Conservation (phyloP, 2,797 vertebrate genomes). For the Eulemur albifrons region DNA sequence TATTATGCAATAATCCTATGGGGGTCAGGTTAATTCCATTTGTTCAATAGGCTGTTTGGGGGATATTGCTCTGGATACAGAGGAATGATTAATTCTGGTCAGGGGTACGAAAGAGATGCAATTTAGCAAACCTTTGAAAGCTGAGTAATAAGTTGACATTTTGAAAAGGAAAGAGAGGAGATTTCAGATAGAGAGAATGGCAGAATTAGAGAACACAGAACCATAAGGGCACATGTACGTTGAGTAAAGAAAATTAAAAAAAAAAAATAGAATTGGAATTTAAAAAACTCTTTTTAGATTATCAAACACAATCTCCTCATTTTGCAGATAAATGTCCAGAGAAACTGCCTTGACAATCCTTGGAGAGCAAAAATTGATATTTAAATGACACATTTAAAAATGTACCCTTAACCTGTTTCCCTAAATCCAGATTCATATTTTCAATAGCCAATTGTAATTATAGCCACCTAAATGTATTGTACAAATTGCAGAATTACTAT, state of each 20-base stretch:
- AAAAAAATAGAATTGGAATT: slow-evolving; percentile 1
- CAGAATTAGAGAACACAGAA: background rate
- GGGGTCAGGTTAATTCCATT: background rate
- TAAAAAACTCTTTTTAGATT: background rate
- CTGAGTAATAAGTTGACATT: background rate
- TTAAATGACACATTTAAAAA: background rate
- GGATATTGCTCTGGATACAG: background rate
- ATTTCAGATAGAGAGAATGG: background rate
- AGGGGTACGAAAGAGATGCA: background rate
- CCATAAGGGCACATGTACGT: background rate
- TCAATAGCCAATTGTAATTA: background rate
- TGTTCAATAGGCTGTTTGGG: background rate
- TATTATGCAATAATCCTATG: background rate
- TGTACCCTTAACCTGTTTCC: background rate
- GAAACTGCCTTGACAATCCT: background rate
- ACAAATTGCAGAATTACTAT: background rate
- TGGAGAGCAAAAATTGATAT: background rate
- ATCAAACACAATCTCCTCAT: background rate
- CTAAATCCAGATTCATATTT: background rate
- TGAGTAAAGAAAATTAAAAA: background rate
- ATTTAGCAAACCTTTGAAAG: background rate
- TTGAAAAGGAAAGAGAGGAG: background rate
- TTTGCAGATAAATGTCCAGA: background rate
- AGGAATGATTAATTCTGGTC: background rate
- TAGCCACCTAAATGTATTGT: background rate